A percentile compares a stretch with the other conserved stretches of the same genome.
Evolutionary conservation across 1,140 invertebrate species (phyloP).

Genomic region (Pseudomyrmex concolor): DNA sequence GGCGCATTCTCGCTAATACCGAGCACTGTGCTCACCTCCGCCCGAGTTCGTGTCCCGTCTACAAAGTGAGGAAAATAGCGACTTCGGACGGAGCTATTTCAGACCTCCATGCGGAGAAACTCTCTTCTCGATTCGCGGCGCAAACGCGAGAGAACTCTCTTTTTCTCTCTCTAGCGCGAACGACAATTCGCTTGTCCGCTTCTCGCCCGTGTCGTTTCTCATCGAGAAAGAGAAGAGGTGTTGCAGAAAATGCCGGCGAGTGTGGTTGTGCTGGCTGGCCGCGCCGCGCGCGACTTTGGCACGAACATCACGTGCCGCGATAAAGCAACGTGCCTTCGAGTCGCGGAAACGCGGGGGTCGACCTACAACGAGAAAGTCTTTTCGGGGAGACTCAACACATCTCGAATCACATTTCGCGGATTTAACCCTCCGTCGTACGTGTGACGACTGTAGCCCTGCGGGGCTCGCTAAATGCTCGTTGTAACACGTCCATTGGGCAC

Average conservation of each 20-base stretch:
- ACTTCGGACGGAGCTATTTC: constrained; percentile 45
- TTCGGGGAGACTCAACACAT: constrained; percentile 38
- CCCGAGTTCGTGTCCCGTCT: constrained; percentile 48
- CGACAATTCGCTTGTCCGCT: constrained; percentile 65
- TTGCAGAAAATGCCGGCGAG: constrained; percentile 47
- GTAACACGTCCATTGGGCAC: not conserved
- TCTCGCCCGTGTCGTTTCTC: constrained; percentile 54
- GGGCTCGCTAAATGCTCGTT: constrained; percentile 24
- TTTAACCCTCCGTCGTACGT: constrained; percentile 36
- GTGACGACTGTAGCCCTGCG: constrained; percentile 17
- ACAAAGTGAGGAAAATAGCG: constrained; percentile 42
- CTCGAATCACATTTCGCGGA: constrained; percentile 34
- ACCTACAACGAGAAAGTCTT: constrained; percentile 41
- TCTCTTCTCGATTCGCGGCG: constrained; percentile 45
- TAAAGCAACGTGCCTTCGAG: constrained; percentile 57
- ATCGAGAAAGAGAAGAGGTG: constrained; percentile 31
- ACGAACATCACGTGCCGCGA: constrained; percentile 66
- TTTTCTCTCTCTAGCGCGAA: constrained; percentile 10
- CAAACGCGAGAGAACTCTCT: constrained; percentile 33
- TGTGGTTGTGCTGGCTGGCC: constrained; percentile 44
- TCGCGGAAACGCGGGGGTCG: constrained; percentile 35
- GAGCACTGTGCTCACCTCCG: constrained; percentile 34
- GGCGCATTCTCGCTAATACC: constrained; percentile 43
- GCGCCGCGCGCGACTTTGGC: constrained; percentile 56
- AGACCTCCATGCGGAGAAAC: constrained; percentile 6